A percentile compares a stretch with the other conserved stretches of the same genome.
phyloP scores from a whole-genome alignment of 37 sponge, comb jelly and placozoan species.

The Crambe crambe region DNA sequence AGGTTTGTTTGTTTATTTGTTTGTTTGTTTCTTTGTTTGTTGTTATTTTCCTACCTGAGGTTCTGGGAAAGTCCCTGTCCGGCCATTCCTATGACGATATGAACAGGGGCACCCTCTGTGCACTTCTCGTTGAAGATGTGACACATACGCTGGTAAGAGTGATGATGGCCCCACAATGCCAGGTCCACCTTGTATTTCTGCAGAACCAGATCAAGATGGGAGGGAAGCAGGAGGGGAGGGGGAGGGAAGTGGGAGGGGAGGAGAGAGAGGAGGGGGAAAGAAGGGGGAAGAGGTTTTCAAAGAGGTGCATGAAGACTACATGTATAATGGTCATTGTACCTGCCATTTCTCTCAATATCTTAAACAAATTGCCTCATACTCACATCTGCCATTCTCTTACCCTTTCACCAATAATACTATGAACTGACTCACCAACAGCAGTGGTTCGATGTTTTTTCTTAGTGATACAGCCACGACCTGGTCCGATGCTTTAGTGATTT shows the following conservation, averaged over 20 bases:
- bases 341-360: too few relatives aligned
- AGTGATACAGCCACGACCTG: slow-evolving; percentile 39
- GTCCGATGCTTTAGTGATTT: slow-evolving; percentile 1
- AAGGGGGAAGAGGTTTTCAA: too few relatives aligned
- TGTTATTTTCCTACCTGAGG: slow-evolving; percentile 8
- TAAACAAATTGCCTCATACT: too few relatives aligned
- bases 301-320: too few relatives aligned
- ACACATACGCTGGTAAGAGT: slow-evolving; percentile 76
- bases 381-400: too few relatives aligned
- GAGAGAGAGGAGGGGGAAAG: too few relatives aligned
- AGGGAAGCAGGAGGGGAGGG: neutral
- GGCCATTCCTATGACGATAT: slow-evolving; percentile 60
- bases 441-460: slow-evolving; percentile 54
- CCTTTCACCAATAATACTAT: too few relatives aligned
- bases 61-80: slow-evolving; percentile 20
- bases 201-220: neutral
- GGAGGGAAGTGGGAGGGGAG: too few relatives aligned
- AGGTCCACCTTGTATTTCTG: slow-evolving; percentile 70
- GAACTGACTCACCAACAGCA: slow-evolving; percentile 60
- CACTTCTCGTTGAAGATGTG: slow-evolving; percentile 41
- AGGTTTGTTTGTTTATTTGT: too few relatives aligned
- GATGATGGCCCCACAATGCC: slow-evolving; percentile 79
- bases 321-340: too few relatives aligned
- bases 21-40: too few relatives aligned
- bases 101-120: slow-evolving; percentile 18